Evolutionary conservation across 2,888 invertebrate species (phyloP).

Genomic region (Tenthredo distinguenda): DNA sequence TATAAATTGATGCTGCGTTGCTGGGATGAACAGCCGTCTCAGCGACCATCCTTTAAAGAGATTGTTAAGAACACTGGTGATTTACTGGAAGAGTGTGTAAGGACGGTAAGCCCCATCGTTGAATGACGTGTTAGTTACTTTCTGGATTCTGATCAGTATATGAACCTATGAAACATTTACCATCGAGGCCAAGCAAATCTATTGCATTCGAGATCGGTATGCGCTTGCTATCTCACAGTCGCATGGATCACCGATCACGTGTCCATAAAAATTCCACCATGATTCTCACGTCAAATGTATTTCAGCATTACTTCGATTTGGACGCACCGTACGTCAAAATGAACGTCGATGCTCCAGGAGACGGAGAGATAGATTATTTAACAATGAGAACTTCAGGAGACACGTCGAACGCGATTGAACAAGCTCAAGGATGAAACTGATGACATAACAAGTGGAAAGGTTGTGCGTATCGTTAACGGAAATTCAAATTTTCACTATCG

Average conservation of each 20-base stretch:
- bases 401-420: background rate
- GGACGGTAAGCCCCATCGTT: conserved; percentile 81
- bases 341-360: conserved; percentile 80
- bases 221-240: background rate
- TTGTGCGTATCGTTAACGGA: background rate
- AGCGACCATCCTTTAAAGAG: conserved; percentile 87
- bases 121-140: background rate
- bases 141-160: background rate
- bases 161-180: background rate
- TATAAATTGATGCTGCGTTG: conserved; percentile 90
- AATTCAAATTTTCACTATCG: too few species aligned
- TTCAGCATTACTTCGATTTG: conserved; percentile 92
- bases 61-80: conserved; percentile 86
- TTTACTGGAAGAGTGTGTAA: conserved; percentile 88
- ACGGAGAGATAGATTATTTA: conserved; percentile 84
- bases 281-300: background rate
- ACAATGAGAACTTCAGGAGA: conserved; percentile 77
- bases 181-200: background rate
- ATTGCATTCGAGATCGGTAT: background rate
- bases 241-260: background rate
- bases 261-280: background rate
- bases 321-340: conserved; percentile 87
- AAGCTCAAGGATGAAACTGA: background rate
- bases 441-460: background rate
- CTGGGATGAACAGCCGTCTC: conserved; percentile 87